phyloP scores from a whole-genome alignment of 2,113 vertebrate genomes.

The Philantomba maxwellii region DNA sequence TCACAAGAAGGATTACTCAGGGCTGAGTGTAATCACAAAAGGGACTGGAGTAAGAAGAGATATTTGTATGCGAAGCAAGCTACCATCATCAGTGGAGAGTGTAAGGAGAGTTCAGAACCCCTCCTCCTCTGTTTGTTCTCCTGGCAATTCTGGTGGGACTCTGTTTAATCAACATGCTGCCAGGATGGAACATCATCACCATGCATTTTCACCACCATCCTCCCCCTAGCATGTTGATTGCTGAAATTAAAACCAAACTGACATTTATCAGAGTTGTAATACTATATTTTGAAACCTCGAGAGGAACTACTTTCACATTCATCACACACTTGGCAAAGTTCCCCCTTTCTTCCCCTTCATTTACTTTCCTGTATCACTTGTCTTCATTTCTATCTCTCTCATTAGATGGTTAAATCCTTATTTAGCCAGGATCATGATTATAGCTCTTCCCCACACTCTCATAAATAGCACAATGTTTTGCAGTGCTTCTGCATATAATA shows the following conservation, averaged over 20 bases:
- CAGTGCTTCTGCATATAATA: constrained; percentile 44
- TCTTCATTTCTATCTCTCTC: constrained; percentile 56
- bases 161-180: neutral
- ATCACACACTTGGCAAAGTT: constrained; percentile 53
- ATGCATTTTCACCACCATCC: neutral
- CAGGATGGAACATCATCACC: neutral
- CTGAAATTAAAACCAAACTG: constrained; percentile 8
- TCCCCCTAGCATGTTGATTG: neutral
- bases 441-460: constrained; percentile 32
- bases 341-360: constrained; percentile 41
- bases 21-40: neutral
- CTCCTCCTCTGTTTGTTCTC: neutral
- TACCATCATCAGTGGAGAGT: neutral
- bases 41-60: neutral
- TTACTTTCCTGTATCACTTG: constrained; percentile 48
- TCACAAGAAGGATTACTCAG: neutral
- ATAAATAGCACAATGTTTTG: constrained; percentile 53
- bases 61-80: constrained; percentile 2
- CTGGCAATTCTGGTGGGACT: neutral
- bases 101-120: neutral
- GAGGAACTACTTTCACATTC: constrained; percentile 27
- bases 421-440: constrained; percentile 17
- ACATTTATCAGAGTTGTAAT: constrained; percentile 32
- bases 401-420: constrained; percentile 48
- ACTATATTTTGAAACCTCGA: constrained; percentile 24